A percentile compares a stretch with the other conserved stretches of the same genome.
Conservation (phyloP, 2,113 vertebrate species). For the Lamprotornis superbus region DNA sequence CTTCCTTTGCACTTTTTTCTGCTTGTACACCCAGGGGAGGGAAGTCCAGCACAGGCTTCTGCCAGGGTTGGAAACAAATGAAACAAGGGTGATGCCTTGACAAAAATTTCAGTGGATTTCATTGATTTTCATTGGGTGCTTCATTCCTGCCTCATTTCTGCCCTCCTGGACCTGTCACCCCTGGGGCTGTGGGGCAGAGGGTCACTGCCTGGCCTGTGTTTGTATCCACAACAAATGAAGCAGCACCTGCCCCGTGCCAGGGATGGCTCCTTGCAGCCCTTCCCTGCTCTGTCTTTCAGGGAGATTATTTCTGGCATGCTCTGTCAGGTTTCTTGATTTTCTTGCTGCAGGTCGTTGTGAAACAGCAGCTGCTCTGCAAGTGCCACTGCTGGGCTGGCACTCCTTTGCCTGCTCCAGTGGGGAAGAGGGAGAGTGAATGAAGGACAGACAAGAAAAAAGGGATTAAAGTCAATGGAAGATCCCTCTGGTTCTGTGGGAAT, state of each 20-base stretch:
- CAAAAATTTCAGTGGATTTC: not conserved
- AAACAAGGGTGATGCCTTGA: not conserved
- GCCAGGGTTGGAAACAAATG: not conserved
- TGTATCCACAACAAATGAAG: not conserved
- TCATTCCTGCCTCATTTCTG: not conserved
- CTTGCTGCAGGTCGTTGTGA: not conserved
- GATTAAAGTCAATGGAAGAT: not conserved
- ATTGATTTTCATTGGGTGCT: not conserved
- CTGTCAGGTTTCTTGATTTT: not conserved
- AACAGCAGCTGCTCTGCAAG: not conserved
- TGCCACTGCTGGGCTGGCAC: not conserved
- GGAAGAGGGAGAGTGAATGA: not conserved
- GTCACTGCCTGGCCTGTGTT: not conserved
- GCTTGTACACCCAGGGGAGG: not conserved
- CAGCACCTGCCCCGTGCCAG: not conserved
- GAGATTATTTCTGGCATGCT: not conserved
- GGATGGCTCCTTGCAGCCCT: not conserved
- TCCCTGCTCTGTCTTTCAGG: not conserved
- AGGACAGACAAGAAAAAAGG: not conserved
- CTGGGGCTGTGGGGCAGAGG: not conserved
- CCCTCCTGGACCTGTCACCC: not conserved
- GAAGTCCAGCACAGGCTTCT: not conserved
- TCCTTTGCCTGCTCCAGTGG: accelerated
- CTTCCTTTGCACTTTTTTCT: not conserved
- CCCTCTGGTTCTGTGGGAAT: not conserved